A percentile compares a stretch with the other conserved stretches of the same genome.
Evolutionary conservation across 2,113 vertebrate species (phyloP).

Genomic region (Uria aalge): DNA sequence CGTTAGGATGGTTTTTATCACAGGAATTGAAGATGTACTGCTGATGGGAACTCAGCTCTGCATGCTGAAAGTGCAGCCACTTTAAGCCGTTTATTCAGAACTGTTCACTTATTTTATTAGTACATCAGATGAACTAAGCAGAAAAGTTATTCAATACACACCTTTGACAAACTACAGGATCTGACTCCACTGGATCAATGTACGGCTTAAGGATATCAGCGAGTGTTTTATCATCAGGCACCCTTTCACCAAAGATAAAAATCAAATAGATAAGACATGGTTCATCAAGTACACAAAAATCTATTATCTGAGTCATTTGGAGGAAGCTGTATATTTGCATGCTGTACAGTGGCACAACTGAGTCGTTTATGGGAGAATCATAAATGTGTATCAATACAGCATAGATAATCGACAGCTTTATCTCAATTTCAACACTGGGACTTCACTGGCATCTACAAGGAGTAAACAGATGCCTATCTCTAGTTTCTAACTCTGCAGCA

Average conservation of each 20-base stretch:
- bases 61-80: background rate
- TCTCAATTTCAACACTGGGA: background rate
- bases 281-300: background rate
- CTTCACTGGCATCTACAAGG: background rate
- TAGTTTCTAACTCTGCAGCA: background rate
- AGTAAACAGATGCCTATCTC: background rate
- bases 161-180: conserved; percentile 89
- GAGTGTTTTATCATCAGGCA: conserved; percentile 80
- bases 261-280: background rate
- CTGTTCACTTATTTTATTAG: background rate
- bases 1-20: background rate
- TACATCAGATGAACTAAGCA: background rate
- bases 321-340: background rate
- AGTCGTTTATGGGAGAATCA: background rate
- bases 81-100: background rate
- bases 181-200: conserved; percentile 87
- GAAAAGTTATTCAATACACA: conserved; percentile 54
- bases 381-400: background rate
- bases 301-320: background rate
- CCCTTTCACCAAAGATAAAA: conserved; percentile 75
- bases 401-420: background rate
- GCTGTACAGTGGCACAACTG: background rate
- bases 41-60: background rate
- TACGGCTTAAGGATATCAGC: conserved; percentile 84
- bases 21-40: background rate